phyloP scores from a whole-genome alignment of 2,888 invertebrate species.

The Xestia ashworthii region DNA sequence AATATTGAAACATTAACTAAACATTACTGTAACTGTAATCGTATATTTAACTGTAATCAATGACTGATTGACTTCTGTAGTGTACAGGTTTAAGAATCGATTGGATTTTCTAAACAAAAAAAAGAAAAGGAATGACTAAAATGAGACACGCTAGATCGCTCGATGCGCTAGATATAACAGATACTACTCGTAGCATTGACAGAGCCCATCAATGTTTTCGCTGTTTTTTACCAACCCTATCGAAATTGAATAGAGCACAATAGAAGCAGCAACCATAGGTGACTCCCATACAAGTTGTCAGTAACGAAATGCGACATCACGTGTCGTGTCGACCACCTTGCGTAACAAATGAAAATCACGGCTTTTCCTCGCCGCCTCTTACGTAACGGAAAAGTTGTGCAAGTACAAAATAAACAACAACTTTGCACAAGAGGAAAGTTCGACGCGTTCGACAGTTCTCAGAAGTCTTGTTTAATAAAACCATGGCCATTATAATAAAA shows the following conservation, averaged over 20 bases:
- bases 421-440: conserved; percentile 74
- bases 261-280: conserved; percentile 60
- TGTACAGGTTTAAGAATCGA: background rate
- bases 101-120: background rate
- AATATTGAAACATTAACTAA: conserved; percentile 38
- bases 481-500: conserved; percentile 71
- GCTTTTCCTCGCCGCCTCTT: conserved; percentile 72
- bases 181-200: background rate
- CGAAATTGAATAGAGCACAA: conserved; percentile 46
- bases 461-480: conserved; percentile 74
- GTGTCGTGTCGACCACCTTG: conserved; percentile 67
- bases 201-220: background rate
- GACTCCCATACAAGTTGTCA: conserved; percentile 60
- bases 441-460: conserved; percentile 71
- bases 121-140: background rate
- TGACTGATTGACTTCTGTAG: conserved; percentile 3
- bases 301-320: conserved; percentile 63
- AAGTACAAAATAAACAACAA: conserved; percentile 69
- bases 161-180: background rate
- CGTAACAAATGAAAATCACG: conserved; percentile 75
- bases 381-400: conserved; percentile 76
- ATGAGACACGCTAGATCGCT: too few relatives aligned
- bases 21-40: conserved; percentile 23
- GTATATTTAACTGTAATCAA: conserved; percentile 6
- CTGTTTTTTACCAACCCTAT: conserved; percentile 40